Conservation (phyloP, 2,888 invertebrate species). For the Drosophila fungiperda region DNA sequence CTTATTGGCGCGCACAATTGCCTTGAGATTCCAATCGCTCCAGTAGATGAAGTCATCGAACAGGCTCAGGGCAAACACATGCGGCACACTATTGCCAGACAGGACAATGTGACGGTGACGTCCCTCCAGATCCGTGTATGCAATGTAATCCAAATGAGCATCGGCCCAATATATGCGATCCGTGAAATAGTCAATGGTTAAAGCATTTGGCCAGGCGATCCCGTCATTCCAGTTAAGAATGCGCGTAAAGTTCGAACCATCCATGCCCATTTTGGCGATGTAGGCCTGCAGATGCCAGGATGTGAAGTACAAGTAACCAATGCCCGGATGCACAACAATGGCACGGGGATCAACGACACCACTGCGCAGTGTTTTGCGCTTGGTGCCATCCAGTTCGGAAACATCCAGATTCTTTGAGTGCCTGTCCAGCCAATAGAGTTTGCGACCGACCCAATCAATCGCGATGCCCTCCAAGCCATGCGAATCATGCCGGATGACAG, state of each 20-base stretch:
- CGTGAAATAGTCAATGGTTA: slow-evolving; percentile 98
- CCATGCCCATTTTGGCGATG: slow-evolving; percentile 98
- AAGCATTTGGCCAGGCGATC: slow-evolving; percentile 99
- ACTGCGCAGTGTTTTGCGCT: slow-evolving; percentile 94
- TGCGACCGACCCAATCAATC: slow-evolving; percentile 98
- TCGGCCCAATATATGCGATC: slow-evolving; percentile 99
- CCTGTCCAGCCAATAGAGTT: slow-evolving; percentile 98
- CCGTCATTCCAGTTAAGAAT: slow-evolving; percentile 97
- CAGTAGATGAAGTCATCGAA: slow-evolving; percentile 98
- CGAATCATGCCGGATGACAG: slow-evolving; percentile 95
- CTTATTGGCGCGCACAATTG: slow-evolving; percentile 95
- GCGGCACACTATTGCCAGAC: slow-evolving; percentile 93
- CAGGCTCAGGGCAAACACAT: slow-evolving; percentile 96
- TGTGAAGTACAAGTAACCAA: slow-evolving; percentile 96
- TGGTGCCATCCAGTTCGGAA: slow-evolving; percentile 95
- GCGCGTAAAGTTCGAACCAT: slow-evolving; percentile 95
- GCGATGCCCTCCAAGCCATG: slow-evolving; percentile 99
- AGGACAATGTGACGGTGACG: slow-evolving; percentile 93
- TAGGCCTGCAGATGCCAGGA: slow-evolving; percentile 98
- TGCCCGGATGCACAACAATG: slow-evolving; percentile 96
- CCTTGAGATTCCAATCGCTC: slow-evolving; percentile 99
- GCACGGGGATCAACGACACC: slow-evolving; percentile 97
- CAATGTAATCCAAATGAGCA: slow-evolving; percentile 98
- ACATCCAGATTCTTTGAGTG: slow-evolving; percentile 98
- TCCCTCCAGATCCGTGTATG: slow-evolving; percentile 97